Percentiles rank a stretch among this genome's conserved stretches.
phyloP scores from a whole-genome alignment of 2,797 vertebrate species.

The Brachyrhaphis roseni region DNA sequence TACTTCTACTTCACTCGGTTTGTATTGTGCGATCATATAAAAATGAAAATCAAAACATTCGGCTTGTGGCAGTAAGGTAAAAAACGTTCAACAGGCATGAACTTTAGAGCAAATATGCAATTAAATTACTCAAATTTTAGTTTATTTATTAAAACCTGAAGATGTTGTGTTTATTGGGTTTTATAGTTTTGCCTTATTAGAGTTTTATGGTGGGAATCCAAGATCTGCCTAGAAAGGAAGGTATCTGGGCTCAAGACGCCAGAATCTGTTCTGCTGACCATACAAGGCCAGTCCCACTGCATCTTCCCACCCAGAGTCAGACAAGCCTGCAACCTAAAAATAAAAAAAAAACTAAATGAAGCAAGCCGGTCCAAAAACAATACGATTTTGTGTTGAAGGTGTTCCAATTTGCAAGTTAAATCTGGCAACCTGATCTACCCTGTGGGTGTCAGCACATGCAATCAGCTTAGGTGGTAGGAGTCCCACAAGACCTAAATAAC shows the following conservation, averaged over 20 bases:
- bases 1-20: background rate
- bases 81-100: background rate
- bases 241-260: constrained; percentile 34
- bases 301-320: constrained; percentile 18
- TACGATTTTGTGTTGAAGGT: background rate
- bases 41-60: background rate
- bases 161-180: background rate
- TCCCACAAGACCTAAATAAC: background rate
- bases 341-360: background rate
- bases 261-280: constrained; percentile 59
- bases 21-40: background rate
- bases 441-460: background rate
- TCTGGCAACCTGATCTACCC: background rate
- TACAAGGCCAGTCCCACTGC: constrained; percentile 63
- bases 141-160: background rate
- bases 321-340: background rate
- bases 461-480: background rate
- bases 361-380: constrained; percentile 4
- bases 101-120: background rate
- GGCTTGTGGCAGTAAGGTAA: background rate
- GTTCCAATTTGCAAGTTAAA: background rate
- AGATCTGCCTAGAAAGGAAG: constrained; percentile 62
- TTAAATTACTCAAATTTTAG: background rate
- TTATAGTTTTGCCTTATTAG: background rate
- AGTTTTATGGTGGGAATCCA: background rate